Evolutionary conservation across 2,113 vertebrate genomes (phyloP).

Genomic region (Raja brachyura): DNA sequence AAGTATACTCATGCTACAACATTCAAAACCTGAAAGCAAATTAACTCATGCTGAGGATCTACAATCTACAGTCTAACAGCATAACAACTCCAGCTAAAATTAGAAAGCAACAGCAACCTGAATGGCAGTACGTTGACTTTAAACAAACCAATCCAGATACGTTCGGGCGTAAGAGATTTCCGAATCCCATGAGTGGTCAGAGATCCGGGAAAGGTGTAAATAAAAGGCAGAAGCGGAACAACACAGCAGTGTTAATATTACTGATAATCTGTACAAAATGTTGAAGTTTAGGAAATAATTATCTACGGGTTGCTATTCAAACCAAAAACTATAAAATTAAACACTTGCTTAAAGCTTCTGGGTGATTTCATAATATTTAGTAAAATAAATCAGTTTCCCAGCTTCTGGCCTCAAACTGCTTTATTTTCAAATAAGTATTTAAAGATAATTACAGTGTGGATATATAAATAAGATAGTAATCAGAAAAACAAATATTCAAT

Average conservation of each 20-base stretch:
- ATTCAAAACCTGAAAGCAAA: neutral
- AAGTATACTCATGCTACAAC: neutral
- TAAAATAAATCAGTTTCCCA: neutral
- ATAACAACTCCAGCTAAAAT: constrained; percentile 17
- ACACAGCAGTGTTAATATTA: neutral
- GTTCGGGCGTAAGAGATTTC: neutral
- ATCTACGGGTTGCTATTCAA: neutral
- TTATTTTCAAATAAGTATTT: neutral
- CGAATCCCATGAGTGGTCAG: neutral
- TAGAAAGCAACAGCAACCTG: neutral
- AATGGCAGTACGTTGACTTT: neutral
- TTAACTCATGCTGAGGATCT: neutral
- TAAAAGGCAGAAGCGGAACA: neutral
- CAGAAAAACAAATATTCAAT: neutral
- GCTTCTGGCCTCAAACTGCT: neutral
- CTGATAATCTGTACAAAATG: neutral
- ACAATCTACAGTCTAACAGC: constrained; percentile 6
- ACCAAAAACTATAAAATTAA: neutral
- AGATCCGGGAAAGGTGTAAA: neutral
- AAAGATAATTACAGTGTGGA: neutral
- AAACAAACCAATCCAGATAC: constrained; percentile 17
- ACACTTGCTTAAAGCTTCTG: neutral
- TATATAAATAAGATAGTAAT: neutral
- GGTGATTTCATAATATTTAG: neutral
- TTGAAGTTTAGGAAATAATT: neutral